Percentiles rank a stretch among this genome's conserved stretches.
Conservation (phyloP, 2,797 vertebrate genomes). For the Lacerta viridis region DNA sequence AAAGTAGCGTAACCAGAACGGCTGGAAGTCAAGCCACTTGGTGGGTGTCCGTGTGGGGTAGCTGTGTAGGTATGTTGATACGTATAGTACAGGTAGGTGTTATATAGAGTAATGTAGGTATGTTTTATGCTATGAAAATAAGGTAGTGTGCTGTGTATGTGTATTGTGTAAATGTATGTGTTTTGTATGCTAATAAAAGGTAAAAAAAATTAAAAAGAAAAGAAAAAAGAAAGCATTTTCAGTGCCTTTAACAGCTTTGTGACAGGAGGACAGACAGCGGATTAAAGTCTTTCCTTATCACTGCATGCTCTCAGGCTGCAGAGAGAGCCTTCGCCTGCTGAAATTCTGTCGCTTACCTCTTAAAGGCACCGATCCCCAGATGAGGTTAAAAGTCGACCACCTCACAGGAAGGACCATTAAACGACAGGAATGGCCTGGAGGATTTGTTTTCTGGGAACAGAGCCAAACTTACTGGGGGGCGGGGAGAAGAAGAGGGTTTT, state of each 20-base stretch:
- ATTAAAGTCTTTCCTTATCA: background rate
- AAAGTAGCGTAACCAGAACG: no score
- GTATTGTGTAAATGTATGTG: no score
- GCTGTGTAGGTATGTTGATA: no score
- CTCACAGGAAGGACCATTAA: background rate
- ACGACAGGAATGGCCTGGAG: background rate
- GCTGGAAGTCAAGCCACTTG: no score
- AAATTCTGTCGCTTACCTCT: background rate
- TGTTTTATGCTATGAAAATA: no score
- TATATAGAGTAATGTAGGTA: no score
- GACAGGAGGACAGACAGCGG: background rate
- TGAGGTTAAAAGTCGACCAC: background rate
- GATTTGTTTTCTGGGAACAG: slow-evolving; percentile 11
- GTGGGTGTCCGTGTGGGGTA: no score
- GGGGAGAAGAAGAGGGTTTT: background rate
- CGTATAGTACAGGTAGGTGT: no score
- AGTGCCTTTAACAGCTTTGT: background rate
- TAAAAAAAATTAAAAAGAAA: no score
- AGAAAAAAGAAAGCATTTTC: background rate
- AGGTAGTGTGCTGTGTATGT: no score
- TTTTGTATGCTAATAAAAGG: no score
- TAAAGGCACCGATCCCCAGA: background rate
- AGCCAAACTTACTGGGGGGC: background rate
- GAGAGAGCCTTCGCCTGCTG: background rate
- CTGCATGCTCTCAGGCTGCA: background rate